phyloP scores from a whole-genome alignment of 1,140 invertebrate genomes.

The Anthonomus grandis region DNA sequence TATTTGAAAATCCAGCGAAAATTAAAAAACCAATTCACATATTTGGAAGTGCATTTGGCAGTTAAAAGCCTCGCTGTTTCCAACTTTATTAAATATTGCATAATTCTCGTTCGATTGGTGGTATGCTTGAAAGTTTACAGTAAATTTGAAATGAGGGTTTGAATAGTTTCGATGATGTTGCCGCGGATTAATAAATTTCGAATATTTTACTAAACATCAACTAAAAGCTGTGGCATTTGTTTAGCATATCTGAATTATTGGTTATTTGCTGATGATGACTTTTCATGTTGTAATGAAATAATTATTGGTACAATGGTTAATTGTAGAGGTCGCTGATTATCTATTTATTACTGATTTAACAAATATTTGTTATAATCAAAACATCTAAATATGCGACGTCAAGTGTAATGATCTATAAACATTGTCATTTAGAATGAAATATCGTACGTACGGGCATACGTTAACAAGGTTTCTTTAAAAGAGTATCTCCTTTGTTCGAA shows the following conservation, averaged over 20 bases:
- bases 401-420: conserved; percentile 46
- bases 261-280: no score
- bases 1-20: no score
- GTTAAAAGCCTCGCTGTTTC: conserved; percentile 12
- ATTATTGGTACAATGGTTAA: no score
- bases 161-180: conserved; percentile 8
- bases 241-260: no score
- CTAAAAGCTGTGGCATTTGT: no score
- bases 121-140: conserved; percentile 24
- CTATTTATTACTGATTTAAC: conserved; percentile 10
- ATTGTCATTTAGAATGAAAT: conserved; percentile 47
- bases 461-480: conserved; percentile 46
- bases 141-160: conserved; percentile 19
- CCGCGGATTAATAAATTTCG: conserved; percentile 17
- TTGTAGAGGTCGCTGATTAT: conserved; percentile 12
- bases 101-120: conserved; percentile 21
- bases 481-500: conserved; percentile 45
- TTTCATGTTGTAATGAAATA: no score
- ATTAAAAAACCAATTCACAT: conserved; percentile 22
- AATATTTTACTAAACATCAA: conserved; percentile 17
- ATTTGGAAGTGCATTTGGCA: conserved; percentile 19
- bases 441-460: conserved; percentile 41
- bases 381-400: conserved; percentile 42
- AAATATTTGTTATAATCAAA: conserved; percentile 37
- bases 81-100: conserved; percentile 25